Evolutionary conservation across 2,797 vertebrate genomes (phyloP), one percentile per base, ranked within the genome.

Genomic region (Muraenolepis orangiensis): DNA sequence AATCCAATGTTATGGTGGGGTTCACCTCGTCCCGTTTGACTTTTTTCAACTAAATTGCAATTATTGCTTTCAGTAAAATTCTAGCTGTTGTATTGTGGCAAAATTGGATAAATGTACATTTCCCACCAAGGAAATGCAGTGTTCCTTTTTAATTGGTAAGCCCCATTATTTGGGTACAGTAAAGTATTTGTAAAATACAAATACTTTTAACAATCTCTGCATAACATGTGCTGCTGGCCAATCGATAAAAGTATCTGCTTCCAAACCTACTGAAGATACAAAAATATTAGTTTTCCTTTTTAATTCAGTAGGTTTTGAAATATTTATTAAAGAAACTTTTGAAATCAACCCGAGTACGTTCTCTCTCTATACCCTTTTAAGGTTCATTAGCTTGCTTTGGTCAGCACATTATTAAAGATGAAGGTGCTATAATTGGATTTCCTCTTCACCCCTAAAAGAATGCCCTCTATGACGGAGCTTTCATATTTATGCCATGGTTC

Each of bases 291-390:
- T 82, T 78, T 83, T 86, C 88, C 87, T 87, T 90, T 87, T 82
- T 77, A 84, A 84, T 76, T 74, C 76, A 80, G 75, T 85, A 77
- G 76, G 71, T 82, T 83, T 88, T 82, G 81, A 71, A 69, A 81
- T 90, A 91, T 92, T 91, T 92, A 90, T 90, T 92, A 89, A 87
- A 88, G 51, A 80, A 82, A 67, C 82, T 78, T 86, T 87, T 72
- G 72, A 79, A 73, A 72, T 74, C 40, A 73, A 72, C 23, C 8
- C 18, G 2, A 20, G 31, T 38, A 51, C 30, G 12, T 73, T 34
- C 14, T 81, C 68, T 68, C 76, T 78, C 46, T 32, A 75, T 72
- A 6, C 40, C 69, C 13, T 72, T 79, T 67, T 79, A 26, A 34
- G 18, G 51, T 6, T 57, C 20, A 20, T 57, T n/a, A 57, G 20